Evolutionary conservation across 2,888 invertebrate species (phyloP).

Genomic region (Scaeva pyrastri): DNA sequence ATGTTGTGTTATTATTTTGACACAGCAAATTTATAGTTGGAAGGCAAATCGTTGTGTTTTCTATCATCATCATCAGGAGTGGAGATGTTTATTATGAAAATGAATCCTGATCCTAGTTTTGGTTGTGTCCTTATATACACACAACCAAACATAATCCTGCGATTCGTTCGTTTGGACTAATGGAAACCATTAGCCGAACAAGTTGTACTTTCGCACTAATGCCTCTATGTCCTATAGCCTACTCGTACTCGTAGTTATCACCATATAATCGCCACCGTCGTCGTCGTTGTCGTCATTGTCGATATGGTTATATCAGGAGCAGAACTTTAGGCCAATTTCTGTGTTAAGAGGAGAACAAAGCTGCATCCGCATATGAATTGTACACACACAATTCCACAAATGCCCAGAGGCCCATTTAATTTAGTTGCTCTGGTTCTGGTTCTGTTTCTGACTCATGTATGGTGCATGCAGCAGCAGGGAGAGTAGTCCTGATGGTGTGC

Average conservation of each 20-base stretch:
- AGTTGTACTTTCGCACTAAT: constrained; percentile 72
- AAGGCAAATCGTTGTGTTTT: constrained; percentile 57
- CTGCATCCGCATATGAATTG: constrained; percentile 47
- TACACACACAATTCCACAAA: constrained; percentile 45
- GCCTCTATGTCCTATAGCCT: constrained; percentile 37
- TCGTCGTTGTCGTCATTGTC: not conserved
- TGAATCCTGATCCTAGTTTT: constrained; percentile 58
- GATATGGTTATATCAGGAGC: constrained; percentile 32
- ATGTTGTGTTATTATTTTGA: not conserved
- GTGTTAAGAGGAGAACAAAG: constrained; percentile 61
- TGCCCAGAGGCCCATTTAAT: constrained; percentile 71
- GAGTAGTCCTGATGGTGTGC: too few relatives aligned
- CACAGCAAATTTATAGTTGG: constrained; percentile 45
- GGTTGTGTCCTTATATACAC: constrained; percentile 37
- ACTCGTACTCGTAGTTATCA: constrained; percentile 45
- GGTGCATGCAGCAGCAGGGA: not conserved
- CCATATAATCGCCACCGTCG: constrained; percentile 5
- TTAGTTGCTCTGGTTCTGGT: constrained; percentile 52
- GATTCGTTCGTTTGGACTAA: constrained; percentile 47
- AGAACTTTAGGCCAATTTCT: constrained; percentile 71
- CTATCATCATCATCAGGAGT: constrained; percentile 33
- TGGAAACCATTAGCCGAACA: constrained; percentile 73
- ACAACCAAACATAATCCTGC: constrained; percentile 29
- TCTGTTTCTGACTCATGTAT: constrained; percentile 5
- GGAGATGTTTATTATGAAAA: not conserved